phyloP scores from a whole-genome alignment of 1,140 invertebrate genomes.

The Anastrepha ludens region DNA sequence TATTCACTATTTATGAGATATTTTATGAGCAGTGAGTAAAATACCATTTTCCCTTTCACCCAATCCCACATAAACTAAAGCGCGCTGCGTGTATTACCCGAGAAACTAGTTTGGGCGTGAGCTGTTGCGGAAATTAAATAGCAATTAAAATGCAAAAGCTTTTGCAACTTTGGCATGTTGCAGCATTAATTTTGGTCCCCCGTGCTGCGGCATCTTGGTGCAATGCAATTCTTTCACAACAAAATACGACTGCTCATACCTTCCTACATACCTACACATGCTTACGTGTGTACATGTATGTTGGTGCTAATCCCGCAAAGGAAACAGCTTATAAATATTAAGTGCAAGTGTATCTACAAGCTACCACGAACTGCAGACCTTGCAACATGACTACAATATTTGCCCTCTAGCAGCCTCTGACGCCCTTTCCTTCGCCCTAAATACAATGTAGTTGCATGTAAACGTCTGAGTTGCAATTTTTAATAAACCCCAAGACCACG shows the following conservation, averaged over 20 bases:
- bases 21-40: background rate
- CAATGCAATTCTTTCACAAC: background rate
- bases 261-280: background rate
- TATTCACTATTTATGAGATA: background rate
- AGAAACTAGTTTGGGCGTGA: background rate
- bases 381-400: background rate
- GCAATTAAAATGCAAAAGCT: conserved; percentile 50
- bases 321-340: conserved; percentile 52
- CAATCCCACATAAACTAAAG: background rate
- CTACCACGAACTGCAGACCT: conserved; percentile 8
- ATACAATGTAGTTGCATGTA: background rate
- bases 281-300: background rate
- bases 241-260: background rate
- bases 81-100: background rate
- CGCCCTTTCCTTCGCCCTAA: background rate
- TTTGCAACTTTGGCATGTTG: conserved; percentile 42
- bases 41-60: background rate
- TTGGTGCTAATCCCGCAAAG: conserved; percentile 42
- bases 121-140: conserved; percentile 40
- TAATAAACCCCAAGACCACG: background rate
- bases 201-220: background rate
- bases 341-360: background rate
- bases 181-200: conserved; percentile 47
- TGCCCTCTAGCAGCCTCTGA: background rate
- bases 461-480: background rate